phyloP scores from a whole-genome alignment of 2,113 vertebrate genomes.

The Eidolon helvum region DNA sequence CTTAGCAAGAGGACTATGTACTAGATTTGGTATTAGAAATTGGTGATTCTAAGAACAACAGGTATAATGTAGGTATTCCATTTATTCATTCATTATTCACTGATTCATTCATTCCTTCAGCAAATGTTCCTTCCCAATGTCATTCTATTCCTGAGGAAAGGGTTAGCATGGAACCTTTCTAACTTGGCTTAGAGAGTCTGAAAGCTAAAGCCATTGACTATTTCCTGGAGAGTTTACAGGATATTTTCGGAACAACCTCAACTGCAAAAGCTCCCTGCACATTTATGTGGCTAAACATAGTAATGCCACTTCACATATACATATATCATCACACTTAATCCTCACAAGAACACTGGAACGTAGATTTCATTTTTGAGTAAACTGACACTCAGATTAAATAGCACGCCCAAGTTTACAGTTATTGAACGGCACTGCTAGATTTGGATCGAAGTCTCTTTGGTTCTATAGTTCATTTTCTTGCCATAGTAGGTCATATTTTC shows the following conservation, averaged over 20 bases:
- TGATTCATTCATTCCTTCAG: not conserved
- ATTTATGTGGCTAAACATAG: not conserved
- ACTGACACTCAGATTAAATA: not conserved
- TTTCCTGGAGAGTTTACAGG: not conserved
- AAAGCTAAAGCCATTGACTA: not conserved
- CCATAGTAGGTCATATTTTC: not conserved
- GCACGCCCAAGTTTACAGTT: not conserved
- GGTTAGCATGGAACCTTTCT: not conserved
- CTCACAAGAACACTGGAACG: not conserved
- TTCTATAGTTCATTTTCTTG: conserved; percentile 9
- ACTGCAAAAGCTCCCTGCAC: not conserved
- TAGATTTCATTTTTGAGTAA: not conserved
- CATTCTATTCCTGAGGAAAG: not conserved
- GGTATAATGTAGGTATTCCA: not conserved
- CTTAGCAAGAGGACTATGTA: not conserved
- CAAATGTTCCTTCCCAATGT: not conserved
- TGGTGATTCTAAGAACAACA: not conserved
- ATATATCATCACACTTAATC: not conserved
- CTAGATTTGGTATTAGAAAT: not conserved
- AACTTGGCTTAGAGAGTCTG: not conserved
- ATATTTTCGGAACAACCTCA: not conserved
- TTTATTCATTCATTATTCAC: not conserved
- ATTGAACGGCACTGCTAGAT: not conserved
- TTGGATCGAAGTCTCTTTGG: not conserved
- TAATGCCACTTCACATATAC: not conserved